Conservation (phyloP, 64 coral and sea anemone species). For the Orbicella faveolata region DNA sequence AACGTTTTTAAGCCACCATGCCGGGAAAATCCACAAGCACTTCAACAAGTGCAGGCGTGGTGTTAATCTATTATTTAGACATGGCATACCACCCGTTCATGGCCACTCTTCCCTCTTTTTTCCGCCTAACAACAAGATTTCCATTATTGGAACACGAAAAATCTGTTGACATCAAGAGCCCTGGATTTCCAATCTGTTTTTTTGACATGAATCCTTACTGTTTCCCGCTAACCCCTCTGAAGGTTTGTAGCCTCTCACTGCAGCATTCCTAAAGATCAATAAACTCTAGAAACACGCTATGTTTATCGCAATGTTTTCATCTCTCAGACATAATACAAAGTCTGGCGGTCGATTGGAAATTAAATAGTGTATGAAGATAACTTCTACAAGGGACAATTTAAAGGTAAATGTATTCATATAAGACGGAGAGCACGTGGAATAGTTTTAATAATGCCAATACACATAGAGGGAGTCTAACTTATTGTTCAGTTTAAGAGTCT, state of each 20-base stretch:
- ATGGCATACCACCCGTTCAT: neutral
- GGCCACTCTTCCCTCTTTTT: neutral
- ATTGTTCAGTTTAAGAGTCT: neutral
- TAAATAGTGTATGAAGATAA: too few species aligned
- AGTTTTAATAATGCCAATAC: neutral
- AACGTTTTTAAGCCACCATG: neutral
- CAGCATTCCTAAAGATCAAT: too few species aligned
- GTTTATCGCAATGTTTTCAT: too few species aligned
- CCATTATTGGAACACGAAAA: neutral
- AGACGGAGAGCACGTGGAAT: neutral
- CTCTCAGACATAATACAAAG: too few species aligned
- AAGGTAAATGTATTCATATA: neutral
- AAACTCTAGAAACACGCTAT: too few species aligned
- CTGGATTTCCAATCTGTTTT: too few species aligned
- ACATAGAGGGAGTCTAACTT: neutral
- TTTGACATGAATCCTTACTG: too few species aligned
- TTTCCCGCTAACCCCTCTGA: too few species aligned
- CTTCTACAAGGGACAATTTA: neutral
- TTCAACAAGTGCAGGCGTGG: slow-evolving; percentile 6
- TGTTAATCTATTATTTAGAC: slow-evolving; percentile 15
- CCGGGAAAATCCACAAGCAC: neutral
- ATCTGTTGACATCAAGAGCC: neutral
- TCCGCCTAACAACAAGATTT: neutral
- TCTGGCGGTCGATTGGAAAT: too few species aligned
- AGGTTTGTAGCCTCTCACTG: too few species aligned